Conservation (phyloP, 2,113 vertebrate genomes). For the Dendropsophus ebraccatus region DNA sequence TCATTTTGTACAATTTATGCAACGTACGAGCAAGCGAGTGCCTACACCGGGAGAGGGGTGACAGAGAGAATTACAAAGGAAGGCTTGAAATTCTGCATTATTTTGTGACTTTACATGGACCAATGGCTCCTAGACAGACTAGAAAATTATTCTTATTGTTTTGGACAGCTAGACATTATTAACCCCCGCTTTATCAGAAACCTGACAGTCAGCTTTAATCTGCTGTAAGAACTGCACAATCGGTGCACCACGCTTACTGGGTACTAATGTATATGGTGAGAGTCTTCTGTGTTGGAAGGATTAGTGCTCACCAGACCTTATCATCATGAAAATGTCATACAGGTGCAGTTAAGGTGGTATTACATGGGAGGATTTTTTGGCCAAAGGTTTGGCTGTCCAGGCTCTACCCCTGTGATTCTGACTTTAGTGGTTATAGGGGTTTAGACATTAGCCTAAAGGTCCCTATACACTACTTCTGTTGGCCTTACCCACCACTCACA, state of each 20-base stretch:
- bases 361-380: no score
- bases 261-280: background rate
- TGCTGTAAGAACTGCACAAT: background rate
- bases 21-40: background rate
- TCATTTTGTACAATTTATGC: background rate
- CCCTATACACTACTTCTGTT: no score
- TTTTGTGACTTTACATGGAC: slow-evolving; percentile 13
- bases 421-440: no score
- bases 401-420: no score
- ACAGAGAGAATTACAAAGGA: slow-evolving; percentile 16
- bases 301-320: no score
- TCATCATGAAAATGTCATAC: background rate
- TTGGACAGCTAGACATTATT: background rate
- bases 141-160: slow-evolving; percentile 32
- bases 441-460: no score
- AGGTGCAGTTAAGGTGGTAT: no score
- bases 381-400: no score
- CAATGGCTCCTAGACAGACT: slow-evolving; percentile 1
- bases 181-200: background rate
- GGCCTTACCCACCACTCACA: no score
- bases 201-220: background rate
- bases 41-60: background rate
- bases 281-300: no score
- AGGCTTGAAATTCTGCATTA: slow-evolving; percentile 29
- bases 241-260: background rate